Percentiles rank a stretch among this genome's conserved stretches.
Conservation (phyloP, 2,888 invertebrate genomes). For the Eubasilissa splendida region DNA sequence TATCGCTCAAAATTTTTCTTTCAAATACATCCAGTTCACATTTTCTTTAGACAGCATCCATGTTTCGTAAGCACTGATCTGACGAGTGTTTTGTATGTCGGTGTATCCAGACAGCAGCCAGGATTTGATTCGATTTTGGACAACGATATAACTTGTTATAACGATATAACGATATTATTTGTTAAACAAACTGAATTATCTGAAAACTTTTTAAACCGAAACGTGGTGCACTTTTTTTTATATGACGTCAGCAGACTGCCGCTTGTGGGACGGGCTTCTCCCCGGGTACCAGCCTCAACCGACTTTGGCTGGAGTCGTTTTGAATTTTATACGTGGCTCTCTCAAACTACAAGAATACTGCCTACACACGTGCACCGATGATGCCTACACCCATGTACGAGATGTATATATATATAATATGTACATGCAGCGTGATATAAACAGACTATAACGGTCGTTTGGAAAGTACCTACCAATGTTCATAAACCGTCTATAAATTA, state of each 20-base stretch:
- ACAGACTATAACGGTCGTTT: constrained; percentile 13
- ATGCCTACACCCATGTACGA: background rate
- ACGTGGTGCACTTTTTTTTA: too few relatives aligned
- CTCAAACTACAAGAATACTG: background rate
- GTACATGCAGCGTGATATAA: constrained; percentile 8
- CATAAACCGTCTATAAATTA: background rate
- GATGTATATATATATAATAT: background rate
- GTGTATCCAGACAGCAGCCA: too few relatives aligned
- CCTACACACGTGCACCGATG: background rate
- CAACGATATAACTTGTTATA: too few relatives aligned
- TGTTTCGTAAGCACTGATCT: too few relatives aligned
- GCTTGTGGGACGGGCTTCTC: constrained; percentile 6
- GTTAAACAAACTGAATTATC: too few relatives aligned
- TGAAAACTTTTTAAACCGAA: too few relatives aligned
- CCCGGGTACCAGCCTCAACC: constrained; percentile 1
- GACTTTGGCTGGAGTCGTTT: constrained; percentile 21
- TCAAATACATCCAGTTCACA: too few relatives aligned
- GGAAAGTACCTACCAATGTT: background rate
- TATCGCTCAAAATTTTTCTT: too few relatives aligned
- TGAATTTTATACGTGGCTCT: constrained; percentile 30
- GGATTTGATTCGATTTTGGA: too few relatives aligned
- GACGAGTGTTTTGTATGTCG: too few relatives aligned
- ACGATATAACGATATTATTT: too few relatives aligned
- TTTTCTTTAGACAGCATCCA: too few relatives aligned
- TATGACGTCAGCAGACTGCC: background rate